Evolutionary conservation across 2,113 vertebrate genomes (phyloP).

Genomic region (Eurystomus gularis): DNA sequence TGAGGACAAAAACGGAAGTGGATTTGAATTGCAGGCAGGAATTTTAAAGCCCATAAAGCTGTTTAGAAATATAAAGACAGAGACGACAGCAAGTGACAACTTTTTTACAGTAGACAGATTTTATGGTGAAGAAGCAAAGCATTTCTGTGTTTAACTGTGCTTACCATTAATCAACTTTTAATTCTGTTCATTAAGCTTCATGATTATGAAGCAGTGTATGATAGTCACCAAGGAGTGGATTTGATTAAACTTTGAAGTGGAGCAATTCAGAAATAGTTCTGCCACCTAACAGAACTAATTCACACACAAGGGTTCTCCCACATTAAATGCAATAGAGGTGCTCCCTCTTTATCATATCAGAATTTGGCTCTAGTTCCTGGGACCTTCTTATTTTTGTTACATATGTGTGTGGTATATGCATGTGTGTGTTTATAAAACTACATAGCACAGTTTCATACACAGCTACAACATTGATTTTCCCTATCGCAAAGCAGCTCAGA

Average conservation of each 20-base stretch:
- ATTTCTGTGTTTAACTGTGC: constrained; percentile 44
- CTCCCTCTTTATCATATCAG: not conserved
- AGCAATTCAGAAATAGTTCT: not conserved
- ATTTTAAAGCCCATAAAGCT: not conserved
- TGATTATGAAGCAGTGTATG: constrained; percentile 45
- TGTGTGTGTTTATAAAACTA: not conserved
- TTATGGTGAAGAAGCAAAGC: constrained; percentile 21
- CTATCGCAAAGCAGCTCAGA: not conserved
- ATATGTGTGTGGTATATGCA: not conserved
- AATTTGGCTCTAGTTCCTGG: not conserved
- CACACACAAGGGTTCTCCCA: not conserved
- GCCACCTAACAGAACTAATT: not conserved
- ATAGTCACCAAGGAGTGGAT: not conserved
- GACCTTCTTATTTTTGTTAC: not conserved
- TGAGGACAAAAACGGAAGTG: not conserved
- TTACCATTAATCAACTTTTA: constrained; percentile 66
- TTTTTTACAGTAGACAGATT: constrained; percentile 29
- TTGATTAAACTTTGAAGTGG: not conserved
- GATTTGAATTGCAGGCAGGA: not conserved
- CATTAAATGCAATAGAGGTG: not conserved
- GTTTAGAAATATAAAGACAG: not conserved
- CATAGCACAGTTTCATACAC: not conserved
- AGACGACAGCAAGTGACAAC: constrained; percentile 37
- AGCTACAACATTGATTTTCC: not conserved
- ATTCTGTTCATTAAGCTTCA: constrained; percentile 52